Percentiles rank a stretch among this genome's conserved stretches.
phyloP scores from a whole-genome alignment of 1,140 invertebrate genomes.

The Heliconius hewitsoni region DNA sequence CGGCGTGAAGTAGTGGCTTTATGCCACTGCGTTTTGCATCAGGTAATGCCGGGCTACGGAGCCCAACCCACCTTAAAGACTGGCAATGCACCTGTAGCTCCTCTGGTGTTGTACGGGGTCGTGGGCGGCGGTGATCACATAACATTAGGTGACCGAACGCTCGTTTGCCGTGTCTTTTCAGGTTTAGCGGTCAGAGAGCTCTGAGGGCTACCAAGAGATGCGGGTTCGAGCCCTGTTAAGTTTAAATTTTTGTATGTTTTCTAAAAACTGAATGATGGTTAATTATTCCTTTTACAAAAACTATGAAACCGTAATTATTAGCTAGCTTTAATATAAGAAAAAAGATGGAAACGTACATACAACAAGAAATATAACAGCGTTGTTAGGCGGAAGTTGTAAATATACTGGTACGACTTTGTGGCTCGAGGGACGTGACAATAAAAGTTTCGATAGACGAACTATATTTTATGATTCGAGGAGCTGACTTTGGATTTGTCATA shows the following conservation, averaged over 20 bases:
- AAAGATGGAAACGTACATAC: background rate
- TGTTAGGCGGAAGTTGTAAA: background rate
- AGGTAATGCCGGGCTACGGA: too few species aligned
- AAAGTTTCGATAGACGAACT: conserved; percentile 1
- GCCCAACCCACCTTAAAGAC: too few species aligned
- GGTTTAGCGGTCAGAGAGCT: too few species aligned
- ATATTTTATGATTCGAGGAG: background rate
- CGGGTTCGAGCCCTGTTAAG: too few species aligned
- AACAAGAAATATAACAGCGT: background rate
- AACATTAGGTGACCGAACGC: too few species aligned
- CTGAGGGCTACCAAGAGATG: too few species aligned
- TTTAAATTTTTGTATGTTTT: background rate
- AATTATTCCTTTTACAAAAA: background rate
- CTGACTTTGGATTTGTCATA: background rate
- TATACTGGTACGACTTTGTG: background rate
- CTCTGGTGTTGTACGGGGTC: too few species aligned
- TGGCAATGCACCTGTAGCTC: too few species aligned
- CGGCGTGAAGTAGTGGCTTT: too few species aligned
- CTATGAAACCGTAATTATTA: background rate
- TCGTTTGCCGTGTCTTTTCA: too few species aligned
- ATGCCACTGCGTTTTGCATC: too few species aligned
- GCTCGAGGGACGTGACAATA: background rate
- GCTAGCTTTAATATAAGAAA: background rate
- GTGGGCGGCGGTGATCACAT: too few species aligned
- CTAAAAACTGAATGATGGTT: background rate